These are phyloP conservation scores for Therioaphis trifolii DNA, from an alignment of 2,888 invertebrate genomes.

Conservation along the genomic window DNA sequence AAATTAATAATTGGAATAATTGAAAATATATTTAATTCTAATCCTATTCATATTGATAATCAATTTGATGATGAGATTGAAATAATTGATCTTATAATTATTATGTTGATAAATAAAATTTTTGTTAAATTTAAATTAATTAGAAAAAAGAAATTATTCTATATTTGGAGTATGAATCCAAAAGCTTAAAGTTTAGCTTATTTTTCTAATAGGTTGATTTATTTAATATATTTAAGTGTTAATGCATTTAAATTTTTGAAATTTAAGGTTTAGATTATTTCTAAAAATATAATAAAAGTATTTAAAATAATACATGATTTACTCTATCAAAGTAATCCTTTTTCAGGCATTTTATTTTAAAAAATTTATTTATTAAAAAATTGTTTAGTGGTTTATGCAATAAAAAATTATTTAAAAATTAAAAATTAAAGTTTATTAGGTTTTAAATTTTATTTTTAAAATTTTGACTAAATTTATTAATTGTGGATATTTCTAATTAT, in stretches of 20 bases:
- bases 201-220: conserved; percentile 6
- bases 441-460: too few species aligned
- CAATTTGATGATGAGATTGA: conserved; percentile 19
- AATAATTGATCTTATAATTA: conserved; percentile 15
- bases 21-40: conserved; percentile 27
- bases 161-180: conserved; percentile 31
- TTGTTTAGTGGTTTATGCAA: background rate
- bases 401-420: too few species aligned
- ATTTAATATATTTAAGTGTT: background rate
- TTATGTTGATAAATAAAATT: background rate
- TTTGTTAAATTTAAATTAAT: conserved; percentile 46
- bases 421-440: too few species aligned
- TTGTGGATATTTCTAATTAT: too few species aligned
- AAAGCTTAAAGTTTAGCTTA: conserved; percentile 39
- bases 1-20: conserved; percentile 23
- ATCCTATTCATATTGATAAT: conserved; percentile 34
- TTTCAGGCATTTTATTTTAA: conserved; percentile 22
- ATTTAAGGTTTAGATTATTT: conserved; percentile 26
- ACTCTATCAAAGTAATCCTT: conserved; percentile 46
- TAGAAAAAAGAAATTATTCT: conserved; percentile 19
- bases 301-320: conserved; percentile 11
- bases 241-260: conserved; percentile 28
- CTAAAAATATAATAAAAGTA: conserved; percentile 40
- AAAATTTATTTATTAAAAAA: background rate
- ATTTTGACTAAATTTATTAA: too few species aligned